These are phyloP conservation scores for Struthio camelus DNA, from an alignment of 2,113 vertebrate genomes.

Conservation along the genomic window DNA sequence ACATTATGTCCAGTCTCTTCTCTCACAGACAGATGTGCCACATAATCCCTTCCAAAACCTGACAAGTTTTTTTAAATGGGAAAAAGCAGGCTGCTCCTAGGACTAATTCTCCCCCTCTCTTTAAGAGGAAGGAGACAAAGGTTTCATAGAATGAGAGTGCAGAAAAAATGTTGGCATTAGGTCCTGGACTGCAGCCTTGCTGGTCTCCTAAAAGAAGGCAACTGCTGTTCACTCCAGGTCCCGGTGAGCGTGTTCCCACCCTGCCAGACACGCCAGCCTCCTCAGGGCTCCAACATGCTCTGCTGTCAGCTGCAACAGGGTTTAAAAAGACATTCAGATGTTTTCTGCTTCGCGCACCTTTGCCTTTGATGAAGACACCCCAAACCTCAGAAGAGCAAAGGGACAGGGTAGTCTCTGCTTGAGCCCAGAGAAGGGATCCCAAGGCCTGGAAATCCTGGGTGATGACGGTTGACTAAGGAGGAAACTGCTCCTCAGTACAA, in stretches of 20 bases:
- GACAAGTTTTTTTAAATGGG: no score
- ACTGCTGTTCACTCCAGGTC: neutral
- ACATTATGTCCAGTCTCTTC: neutral
- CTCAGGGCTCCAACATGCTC: neutral
- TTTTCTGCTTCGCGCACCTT: neutral
- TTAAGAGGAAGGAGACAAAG: neutral
- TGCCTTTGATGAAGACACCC: neutral
- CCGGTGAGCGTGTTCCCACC: neutral
- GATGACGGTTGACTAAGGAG: no score
- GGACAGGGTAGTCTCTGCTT: neutral
- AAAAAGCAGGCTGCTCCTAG: neutral
- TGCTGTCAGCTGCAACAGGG: neutral
- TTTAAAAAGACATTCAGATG: neutral
- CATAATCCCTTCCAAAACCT: neutral
- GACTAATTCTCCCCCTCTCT: neutral
- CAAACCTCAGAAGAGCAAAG: no score
- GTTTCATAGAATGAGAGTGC: neutral
- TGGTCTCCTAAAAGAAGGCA: neutral
- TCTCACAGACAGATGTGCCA: neutral
- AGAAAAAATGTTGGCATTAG: neutral
- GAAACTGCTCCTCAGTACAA: no score
- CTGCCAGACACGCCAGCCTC: neutral
- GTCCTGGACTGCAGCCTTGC: neutral
- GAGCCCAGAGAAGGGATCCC: neutral
- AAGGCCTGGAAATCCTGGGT: neutral